phyloP scores from a whole-genome alignment of 2,113 vertebrate species.

The Tragelaphus scriptus region DNA sequence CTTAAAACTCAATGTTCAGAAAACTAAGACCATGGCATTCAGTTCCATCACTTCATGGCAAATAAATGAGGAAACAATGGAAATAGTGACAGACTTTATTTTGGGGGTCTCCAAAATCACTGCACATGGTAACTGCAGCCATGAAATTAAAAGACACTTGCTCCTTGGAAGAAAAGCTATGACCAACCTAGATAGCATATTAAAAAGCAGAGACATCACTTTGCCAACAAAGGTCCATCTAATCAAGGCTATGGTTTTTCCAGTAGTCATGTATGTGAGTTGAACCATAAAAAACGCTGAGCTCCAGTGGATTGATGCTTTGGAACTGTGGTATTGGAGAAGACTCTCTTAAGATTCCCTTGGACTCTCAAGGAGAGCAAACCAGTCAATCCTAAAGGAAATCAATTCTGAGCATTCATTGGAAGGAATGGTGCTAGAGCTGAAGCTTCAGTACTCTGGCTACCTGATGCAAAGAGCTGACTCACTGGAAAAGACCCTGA shows the following conservation, averaged over 20 bases:
- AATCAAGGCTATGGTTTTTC: background rate
- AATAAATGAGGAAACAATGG: background rate
- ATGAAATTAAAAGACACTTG: fast-evolving
- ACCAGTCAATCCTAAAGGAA: background rate
- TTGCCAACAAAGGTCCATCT: background rate
- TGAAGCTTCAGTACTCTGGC: background rate
- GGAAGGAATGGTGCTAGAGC: background rate
- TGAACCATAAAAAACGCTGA: background rate
- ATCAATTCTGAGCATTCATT: background rate
- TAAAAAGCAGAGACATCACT: background rate
- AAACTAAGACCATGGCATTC: background rate
- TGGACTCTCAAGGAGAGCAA: background rate
- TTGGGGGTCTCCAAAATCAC: background rate
- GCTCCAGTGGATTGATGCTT: background rate
- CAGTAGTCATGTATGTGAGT: background rate
- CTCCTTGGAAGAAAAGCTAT: background rate
- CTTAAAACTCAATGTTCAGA: background rate
- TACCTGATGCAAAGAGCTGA: background rate
- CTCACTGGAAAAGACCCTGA: background rate
- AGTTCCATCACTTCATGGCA: background rate
- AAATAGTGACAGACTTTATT: background rate
- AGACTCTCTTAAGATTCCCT: background rate
- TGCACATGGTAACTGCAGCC: background rate
- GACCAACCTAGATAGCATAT: background rate
- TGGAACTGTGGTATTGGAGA: background rate